Evolutionary conservation across 2,113 vertebrate genomes (phyloP).

Genomic region (Oryzias celebensis): DNA sequence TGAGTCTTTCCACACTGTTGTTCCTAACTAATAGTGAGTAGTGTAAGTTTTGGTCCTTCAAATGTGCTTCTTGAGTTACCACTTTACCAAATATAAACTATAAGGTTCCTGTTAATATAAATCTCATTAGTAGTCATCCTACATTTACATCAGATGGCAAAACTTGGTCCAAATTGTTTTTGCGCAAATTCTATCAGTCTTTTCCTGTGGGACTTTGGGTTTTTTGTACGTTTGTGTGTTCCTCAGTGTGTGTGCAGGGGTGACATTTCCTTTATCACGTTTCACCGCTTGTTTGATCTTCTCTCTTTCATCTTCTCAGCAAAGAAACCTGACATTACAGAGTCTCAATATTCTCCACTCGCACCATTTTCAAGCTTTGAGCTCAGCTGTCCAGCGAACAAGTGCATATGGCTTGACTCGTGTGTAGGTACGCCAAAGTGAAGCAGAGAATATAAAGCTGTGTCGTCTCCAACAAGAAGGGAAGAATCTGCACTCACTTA

Average conservation of each 20-base stretch:
- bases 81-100: no score
- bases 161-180: slow-evolving; percentile 27
- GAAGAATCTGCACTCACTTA: slow-evolving; percentile 29
- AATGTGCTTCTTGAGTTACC: no score
- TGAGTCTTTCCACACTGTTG: no score
- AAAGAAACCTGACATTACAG: slow-evolving; percentile 72
- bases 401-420: not conserved
- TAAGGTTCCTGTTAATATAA: no score
- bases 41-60: no score
- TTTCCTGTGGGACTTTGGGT: slow-evolving; percentile 13
- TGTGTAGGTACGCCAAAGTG: slow-evolving; percentile 17
- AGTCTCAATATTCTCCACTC: slow-evolving; percentile 53
- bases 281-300: slow-evolving; percentile 67
- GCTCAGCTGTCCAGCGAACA: slow-evolving; percentile 7
- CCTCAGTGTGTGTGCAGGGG: slow-evolving; percentile 21
- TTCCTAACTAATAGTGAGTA: no score
- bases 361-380: slow-evolving; percentile 37
- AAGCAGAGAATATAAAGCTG: slow-evolving; percentile 41
- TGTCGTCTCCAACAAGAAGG: slow-evolving; percentile 54
- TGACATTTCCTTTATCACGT: slow-evolving; percentile 71
- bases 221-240: slow-evolving; percentile 20
- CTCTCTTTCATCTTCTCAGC: slow-evolving; percentile 71
- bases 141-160: slow-evolving; percentile 3
- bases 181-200: slow-evolving; percentile 16
- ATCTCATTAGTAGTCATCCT: not conserved